A percentile compares a stretch with the other conserved stretches of the same genome.
phyloP scores from a whole-genome alignment of 2,888 invertebrate genomes.

The Orthosia incerta region DNA sequence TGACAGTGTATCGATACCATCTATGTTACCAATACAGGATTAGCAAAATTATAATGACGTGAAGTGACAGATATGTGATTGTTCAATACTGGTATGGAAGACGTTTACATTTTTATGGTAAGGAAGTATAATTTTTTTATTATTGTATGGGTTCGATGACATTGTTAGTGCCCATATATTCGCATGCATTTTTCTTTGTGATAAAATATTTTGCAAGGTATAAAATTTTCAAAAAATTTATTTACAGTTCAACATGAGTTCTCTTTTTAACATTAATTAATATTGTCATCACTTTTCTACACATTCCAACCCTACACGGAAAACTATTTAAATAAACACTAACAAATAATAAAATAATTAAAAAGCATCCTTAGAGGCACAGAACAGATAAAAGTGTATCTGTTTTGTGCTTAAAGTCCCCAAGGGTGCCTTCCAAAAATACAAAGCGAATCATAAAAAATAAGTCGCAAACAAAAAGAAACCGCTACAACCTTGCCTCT shows the following conservation, averaged over 20 bases:
- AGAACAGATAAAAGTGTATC: no score
- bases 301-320: not conserved
- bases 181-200: slow-evolving; percentile 33
- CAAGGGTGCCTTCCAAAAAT: not conserved
- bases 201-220: not conserved
- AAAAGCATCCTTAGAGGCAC: not conserved
- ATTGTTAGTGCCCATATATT: slow-evolving; percentile 58
- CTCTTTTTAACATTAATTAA: not conserved
- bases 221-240: not conserved
- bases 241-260: no score
- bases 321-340: not conserved
- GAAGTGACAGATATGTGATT: slow-evolving; percentile 83
- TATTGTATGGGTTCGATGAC: slow-evolving; percentile 70
- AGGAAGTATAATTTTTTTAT: slow-evolving; percentile 74
- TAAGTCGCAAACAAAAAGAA: slow-evolving; percentile 1
- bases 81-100: slow-evolving; percentile 76
- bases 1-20: slow-evolving; percentile 75
- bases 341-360: not conserved
- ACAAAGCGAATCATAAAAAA: not conserved
- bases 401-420: no score
- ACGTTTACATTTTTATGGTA: slow-evolving; percentile 84
- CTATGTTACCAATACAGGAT: slow-evolving; percentile 68
- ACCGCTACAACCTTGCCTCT: not conserved
- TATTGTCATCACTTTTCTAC: not conserved
- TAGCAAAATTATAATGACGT: slow-evolving; percentile 72